Evolutionary conservation across 2,113 vertebrate genomes (phyloP), one percentile per base, ranked within the genome.

Genomic region (Elephas maximus): DNA sequence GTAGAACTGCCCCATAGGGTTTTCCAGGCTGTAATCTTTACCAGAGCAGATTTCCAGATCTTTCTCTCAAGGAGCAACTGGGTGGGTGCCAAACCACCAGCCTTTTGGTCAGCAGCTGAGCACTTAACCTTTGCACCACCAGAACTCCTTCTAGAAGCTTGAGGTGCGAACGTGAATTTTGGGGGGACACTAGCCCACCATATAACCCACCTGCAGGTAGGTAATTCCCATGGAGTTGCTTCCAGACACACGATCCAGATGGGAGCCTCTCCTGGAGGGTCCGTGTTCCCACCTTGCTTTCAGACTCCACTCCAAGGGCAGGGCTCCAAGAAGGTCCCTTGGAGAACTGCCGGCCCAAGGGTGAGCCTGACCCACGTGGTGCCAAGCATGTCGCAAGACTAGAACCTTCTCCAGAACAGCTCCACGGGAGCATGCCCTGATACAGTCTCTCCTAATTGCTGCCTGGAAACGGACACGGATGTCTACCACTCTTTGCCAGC

Each of bases 401-500:
- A 80, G n/a, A 74, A 80, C 60, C 0, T 15, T 63, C 12, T 78
- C 80, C 65, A 84, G 48, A 48, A 88, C 37, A 48, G 17, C 15
- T 81, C n/a, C 81, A 45, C 0, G 37, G 60, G 57, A 15, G 57
- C 26, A 44, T 18, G 12, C 84, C 45, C 67, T 48, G 20, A 57
- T 6, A 33, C 83, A 60, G 14, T 21, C 30, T 30, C 53, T 44
- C 48, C 63, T 10, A 33, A 8, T 10, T 2, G 5, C 24, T 26
- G 41, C 20, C 24, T 4, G 1, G 84, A 73, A 0, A 15, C 18
- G n/a, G 30, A 74, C 28, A 37, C 23, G 48, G 65, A 6, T 45
- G 2, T 0, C 23, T 26, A 5, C 45, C 14, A 10, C 10, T 2
- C 30, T 60, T 86, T 48, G 8, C 88, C 84, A 21, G 45, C 18